Conservation (phyloP, 2,888 invertebrate species). For the Lasioglossum zephyrum region DNA sequence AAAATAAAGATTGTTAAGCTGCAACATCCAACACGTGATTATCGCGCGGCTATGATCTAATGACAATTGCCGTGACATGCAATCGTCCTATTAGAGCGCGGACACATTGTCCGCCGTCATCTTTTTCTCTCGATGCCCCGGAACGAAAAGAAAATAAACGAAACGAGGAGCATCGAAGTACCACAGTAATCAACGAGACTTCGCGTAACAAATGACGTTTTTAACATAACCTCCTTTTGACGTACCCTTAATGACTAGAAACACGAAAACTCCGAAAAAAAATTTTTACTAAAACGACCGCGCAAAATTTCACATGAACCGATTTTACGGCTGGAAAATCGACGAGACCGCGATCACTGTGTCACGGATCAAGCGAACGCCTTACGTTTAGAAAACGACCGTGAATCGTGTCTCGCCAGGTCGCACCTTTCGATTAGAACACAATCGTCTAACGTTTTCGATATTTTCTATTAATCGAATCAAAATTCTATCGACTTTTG, state of each 20-base stretch:
- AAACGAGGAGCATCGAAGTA: neutral
- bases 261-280: neutral
- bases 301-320: neutral
- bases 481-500: neutral
- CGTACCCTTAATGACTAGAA: too few relatives aligned
- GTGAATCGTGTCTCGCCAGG: neutral
- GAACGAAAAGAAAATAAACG: neutral
- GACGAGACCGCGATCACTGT: neutral
- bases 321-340: neutral
- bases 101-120: neutral
- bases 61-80: neutral
- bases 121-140: neutral
- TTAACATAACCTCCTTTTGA: neutral
- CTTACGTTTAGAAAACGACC: neutral
- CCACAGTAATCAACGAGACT: too few relatives aligned
- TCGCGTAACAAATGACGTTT: neutral
- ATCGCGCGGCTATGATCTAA: neutral
- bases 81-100: neutral
- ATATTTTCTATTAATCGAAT: neutral
- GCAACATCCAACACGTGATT: neutral
- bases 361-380: neutral
- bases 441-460: neutral
- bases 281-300: neutral
- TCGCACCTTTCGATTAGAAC: neutral
- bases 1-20: neutral